phyloP scores from a whole-genome alignment of 2,113 vertebrate species.

The Gobiocypris rarus region DNA sequence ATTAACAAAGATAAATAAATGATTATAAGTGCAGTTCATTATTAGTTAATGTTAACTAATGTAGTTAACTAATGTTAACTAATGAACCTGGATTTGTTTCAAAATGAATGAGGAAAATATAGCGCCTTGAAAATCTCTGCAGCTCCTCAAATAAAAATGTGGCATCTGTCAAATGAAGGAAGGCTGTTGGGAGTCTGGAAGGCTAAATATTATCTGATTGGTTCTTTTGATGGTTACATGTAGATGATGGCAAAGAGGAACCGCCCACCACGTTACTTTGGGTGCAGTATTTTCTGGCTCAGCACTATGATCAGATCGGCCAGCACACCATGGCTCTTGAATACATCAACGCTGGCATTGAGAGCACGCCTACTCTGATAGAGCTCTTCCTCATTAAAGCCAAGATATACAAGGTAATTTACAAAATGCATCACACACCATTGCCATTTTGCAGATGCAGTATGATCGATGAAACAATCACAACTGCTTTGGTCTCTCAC shows the following conservation, averaged over 20 bases:
- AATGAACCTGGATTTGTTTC: no score
- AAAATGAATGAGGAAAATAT: no score
- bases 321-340: constrained; percentile 91
- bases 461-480: not conserved
- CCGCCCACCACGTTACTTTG: constrained; percentile 97
- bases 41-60: no score
- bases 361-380: constrained; percentile 96
- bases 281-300: constrained; percentile 99
- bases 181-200: no score
- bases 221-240: constrained; percentile 4
- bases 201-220: constrained; percentile 17
- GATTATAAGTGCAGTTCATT: no score
- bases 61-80: no score
- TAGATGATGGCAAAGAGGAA: constrained; percentile 97
- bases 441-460: not conserved
- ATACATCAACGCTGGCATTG: constrained; percentile 97
- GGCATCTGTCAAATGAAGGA: no score
- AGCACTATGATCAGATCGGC: constrained; percentile 93
- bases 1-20: no score
- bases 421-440: not conserved
- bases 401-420: constrained; percentile 94
- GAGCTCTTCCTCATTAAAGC: constrained; percentile 98
- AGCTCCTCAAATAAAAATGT: no score
- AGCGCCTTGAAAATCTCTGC: no score
- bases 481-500: not conserved